phyloP scores from a whole-genome alignment of 2,113 vertebrate genomes.

The Dipodomys spectabilis region DNA sequence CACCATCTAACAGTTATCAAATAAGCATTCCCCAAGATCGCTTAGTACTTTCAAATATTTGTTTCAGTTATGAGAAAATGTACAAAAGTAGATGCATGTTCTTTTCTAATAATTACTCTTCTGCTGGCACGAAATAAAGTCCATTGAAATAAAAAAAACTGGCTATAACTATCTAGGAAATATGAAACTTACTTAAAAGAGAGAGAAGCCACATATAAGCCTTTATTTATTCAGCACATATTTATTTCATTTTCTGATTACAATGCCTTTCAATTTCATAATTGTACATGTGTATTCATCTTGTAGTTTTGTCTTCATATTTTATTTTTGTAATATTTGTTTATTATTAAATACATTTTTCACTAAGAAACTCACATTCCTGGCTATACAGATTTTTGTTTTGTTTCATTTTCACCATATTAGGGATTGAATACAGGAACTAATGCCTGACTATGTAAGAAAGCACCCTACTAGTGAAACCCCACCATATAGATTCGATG shows the following conservation, averaged over 20 bases:
- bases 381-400: neutral
- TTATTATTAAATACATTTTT: neutral
- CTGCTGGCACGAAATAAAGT: neutral
- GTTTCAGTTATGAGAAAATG: slow-evolving; percentile 1
- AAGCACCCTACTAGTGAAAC: no score
- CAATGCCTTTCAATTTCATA: no score
- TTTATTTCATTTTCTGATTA: neutral
- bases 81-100: slow-evolving; percentile 1
- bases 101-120: neutral
- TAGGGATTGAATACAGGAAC: no score
- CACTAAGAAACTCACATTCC: neutral
- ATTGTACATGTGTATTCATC: no score
- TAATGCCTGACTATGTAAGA: no score
- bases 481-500: neutral
- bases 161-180: neutral
- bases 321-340: no score
- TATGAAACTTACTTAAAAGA: neutral
- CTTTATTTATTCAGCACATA: neutral
- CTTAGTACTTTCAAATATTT: slow-evolving; percentile 24
- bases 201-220: neutral
- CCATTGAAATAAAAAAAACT: neutral
- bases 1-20: neutral
- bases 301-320: no score
- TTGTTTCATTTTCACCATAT: no score
- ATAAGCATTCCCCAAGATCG: neutral